These are phyloP conservation scores for Heteromormyrus szaboi DNA, from an alignment of 2,797 vertebrate genomes.

Conservation along the genomic window DNA sequence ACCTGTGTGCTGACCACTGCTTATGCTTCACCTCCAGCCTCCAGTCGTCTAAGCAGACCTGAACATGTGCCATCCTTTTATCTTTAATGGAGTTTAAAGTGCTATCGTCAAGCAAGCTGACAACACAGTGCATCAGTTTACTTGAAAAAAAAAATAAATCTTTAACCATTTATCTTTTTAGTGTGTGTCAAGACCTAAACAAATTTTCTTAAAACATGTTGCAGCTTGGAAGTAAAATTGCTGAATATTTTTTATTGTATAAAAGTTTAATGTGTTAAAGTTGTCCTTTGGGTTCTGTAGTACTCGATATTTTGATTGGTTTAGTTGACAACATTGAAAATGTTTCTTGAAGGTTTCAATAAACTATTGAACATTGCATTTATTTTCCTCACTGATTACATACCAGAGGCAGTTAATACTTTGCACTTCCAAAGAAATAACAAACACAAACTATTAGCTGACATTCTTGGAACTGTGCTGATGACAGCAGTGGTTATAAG, in stretches of 20 bases:
- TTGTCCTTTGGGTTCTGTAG: slow-evolving; percentile 76
- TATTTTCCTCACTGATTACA: slow-evolving; percentile 18
- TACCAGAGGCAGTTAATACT: not conserved
- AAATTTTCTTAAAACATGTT: slow-evolving; percentile 57
- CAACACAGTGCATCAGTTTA: slow-evolving; percentile 66
- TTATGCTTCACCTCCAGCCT: slow-evolving; percentile 2
- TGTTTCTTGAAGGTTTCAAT: slow-evolving; percentile 88
- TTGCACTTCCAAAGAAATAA: not conserved
- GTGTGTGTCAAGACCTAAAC: slow-evolving; percentile 56
- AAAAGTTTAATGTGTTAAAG: slow-evolving; percentile 81
- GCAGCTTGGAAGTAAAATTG: slow-evolving; percentile 68
- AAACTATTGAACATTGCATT: slow-evolving; percentile 67
- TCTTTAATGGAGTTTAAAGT: slow-evolving; percentile 59
- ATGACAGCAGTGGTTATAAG: not conserved
- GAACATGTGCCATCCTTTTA: slow-evolving; percentile 67
- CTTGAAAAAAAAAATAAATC: slow-evolving; percentile 48
- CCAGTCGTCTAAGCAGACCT: slow-evolving; percentile 51
- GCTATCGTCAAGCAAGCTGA: slow-evolving; percentile 59
- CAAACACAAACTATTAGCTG: not conserved
- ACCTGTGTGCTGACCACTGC: slow-evolving; percentile 23
- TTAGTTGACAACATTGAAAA: slow-evolving; percentile 69
- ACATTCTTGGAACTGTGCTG: not conserved
- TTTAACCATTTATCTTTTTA: slow-evolving; percentile 42
- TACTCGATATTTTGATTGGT: slow-evolving; percentile 45
- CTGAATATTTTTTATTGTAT: slow-evolving; percentile 66